Evolutionary conservation across 2,797 vertebrate genomes (phyloP).

Genomic region (Thunnus albacares): DNA sequence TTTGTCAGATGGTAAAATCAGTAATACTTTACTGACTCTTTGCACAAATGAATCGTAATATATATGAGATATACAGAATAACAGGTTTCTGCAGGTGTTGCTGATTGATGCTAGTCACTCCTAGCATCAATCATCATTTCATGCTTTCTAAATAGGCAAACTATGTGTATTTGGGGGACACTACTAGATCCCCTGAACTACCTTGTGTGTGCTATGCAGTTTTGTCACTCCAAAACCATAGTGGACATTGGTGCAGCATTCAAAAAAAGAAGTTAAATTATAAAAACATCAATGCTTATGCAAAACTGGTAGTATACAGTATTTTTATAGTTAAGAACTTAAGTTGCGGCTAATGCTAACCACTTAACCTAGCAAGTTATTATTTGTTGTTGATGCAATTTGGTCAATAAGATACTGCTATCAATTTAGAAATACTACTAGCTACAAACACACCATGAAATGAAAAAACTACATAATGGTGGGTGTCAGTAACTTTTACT

Average conservation of each 20-base stretch:
- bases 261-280: no score
- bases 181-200: neutral
- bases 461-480: neutral
- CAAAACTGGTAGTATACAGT: no score
- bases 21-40: neutral
- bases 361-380: neutral
- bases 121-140: no score
- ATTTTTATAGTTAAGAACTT: no score
- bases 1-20: neutral
- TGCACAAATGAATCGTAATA: neutral
- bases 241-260: no score
- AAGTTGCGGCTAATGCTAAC: no score
- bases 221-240: neutral
- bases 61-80: no score
- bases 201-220: neutral
- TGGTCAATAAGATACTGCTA: neutral
- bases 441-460: neutral
- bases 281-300: no score
- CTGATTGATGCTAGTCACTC: no score
- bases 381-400: slow-evolving; percentile 3
- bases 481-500: neutral
- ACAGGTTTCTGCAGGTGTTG: no score
- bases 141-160: neutral
- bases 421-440: neutral
- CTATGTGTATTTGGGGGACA: no score